These are phyloP conservation scores for Planococcus citri DNA, from an alignment of 1,140 invertebrate species.

Conservation along the genomic window DNA sequence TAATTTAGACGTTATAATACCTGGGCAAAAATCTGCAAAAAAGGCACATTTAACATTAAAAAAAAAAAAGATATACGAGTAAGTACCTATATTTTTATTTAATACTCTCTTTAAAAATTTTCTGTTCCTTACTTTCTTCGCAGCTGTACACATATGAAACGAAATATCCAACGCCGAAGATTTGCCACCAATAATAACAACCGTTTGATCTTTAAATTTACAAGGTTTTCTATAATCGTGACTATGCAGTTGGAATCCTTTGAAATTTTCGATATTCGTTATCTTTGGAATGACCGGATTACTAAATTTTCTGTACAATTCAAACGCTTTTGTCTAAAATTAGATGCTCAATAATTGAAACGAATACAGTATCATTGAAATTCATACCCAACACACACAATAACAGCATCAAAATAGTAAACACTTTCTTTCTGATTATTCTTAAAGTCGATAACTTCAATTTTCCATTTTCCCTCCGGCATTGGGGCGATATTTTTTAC, in stretches of 20 bases:
- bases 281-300: conserved; percentile 47
- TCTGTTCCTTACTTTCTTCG: conserved; percentile 37
- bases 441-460: conserved; percentile 46
- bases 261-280: conserved; percentile 49
- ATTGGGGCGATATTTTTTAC: conserved; percentile 45
- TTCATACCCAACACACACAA: too few species aligned
- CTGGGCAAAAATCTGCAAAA: too few species aligned
- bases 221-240: conserved; percentile 69
- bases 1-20: too few species aligned
- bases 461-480: conserved; percentile 43
- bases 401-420: too few species aligned
- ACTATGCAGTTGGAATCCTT: conserved; percentile 62
- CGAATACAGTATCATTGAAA: too few species aligned
- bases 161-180: conserved; percentile 64
- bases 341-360: too few species aligned
- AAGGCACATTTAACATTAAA: too few species aligned
- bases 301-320: conserved; percentile 44
- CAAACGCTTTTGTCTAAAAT: too few species aligned
- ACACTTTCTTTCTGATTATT: conserved; percentile 34
- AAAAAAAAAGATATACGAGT: too few species aligned
- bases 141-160: conserved; percentile 43
- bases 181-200: conserved; percentile 71
- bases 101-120: background rate
- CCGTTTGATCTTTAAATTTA: conserved; percentile 47
- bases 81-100: too few species aligned